A percentile compares a stretch with the other conserved stretches of the same genome.
These are phyloP conservation scores for Brienomyrus brachyistius DNA, from an alignment of 2,113 vertebrate genomes.

Conservation along the genomic window DNA sequence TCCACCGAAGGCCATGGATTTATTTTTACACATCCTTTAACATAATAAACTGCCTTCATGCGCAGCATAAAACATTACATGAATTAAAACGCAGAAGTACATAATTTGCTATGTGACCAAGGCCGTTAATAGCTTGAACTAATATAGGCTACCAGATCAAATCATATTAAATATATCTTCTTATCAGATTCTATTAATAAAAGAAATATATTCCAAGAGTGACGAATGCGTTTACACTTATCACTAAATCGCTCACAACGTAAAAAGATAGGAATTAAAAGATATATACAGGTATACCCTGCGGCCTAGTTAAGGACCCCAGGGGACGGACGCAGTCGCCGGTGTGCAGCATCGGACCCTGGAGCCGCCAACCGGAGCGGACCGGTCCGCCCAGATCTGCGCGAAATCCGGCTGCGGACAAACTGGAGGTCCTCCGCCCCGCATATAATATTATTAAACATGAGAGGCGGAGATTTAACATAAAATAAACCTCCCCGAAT, in stretches of 20 bases:
- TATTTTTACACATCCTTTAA: not conserved
- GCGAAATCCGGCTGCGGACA: not conserved
- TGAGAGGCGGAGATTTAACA: constrained; percentile 79
- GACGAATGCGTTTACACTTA: not conserved
- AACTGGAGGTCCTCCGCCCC: not conserved
- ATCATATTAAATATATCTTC: not conserved
- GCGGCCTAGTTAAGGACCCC: not conserved
- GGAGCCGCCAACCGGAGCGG: not conserved
- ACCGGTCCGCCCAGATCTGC: not conserved
- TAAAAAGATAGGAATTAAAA: not conserved
- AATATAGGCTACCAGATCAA: not conserved
- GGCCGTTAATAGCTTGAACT: not conserved
- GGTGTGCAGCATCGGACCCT: not conserved
- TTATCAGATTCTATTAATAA: not conserved
- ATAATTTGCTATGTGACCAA: not conserved
- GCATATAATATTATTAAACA: constrained; percentile 10
- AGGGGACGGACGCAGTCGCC: not conserved
- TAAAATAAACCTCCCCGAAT: constrained; percentile 77
- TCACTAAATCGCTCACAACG: not conserved
- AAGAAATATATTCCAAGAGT: not conserved
- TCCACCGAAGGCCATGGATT: not conserved
- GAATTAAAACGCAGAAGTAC: not conserved
- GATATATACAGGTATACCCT: not conserved
- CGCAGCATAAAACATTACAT: not conserved
- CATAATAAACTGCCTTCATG: not conserved